Evolutionary conservation across 1,140 invertebrate genomes (phyloP).

Genomic region (Drosophila nigrodunni): DNA sequence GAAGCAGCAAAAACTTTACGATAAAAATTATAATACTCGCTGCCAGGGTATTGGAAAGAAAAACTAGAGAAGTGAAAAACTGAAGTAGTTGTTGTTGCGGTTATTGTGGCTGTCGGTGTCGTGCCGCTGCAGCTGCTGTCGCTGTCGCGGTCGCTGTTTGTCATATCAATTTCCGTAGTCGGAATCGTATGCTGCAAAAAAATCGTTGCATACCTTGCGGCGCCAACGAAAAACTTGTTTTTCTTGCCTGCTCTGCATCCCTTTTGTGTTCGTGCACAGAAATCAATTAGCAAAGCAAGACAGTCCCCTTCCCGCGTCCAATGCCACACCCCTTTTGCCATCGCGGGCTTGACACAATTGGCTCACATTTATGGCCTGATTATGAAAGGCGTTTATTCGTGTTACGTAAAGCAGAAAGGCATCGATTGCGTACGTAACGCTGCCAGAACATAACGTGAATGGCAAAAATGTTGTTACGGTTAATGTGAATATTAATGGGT

Average conservation of each 20-base stretch:
- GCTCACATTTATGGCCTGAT: slow-evolving; percentile 45
- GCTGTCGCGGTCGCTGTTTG: slow-evolving; percentile 4
- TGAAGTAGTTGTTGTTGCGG: slow-evolving; percentile 1
- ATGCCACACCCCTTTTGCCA: not conserved
- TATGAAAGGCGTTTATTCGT: slow-evolving; percentile 34
- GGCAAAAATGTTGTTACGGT: slow-evolving; percentile 29
- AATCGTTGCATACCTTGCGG: slow-evolving; percentile 42
- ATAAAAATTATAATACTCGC: not conserved
- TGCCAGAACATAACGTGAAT: slow-evolving; percentile 18
- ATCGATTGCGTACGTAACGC: slow-evolving; percentile 18
- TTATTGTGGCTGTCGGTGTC: not conserved
- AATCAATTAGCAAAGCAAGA: slow-evolving; percentile 40
- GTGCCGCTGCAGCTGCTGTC: not conserved
- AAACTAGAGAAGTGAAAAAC: not conserved
- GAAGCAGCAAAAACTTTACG: too few species aligned
- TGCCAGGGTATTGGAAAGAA: not conserved
- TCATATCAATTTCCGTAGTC: slow-evolving; percentile 39
- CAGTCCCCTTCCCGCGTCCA: too few species aligned
- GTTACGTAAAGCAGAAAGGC: slow-evolving; percentile 22
- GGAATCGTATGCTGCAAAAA: slow-evolving; percentile 9
- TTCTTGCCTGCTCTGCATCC: slow-evolving; percentile 6
- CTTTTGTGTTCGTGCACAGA: slow-evolving; percentile 19
- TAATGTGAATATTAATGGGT: slow-evolving; percentile 33
- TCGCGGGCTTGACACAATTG: slow-evolving; percentile 19
- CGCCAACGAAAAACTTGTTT: slow-evolving; percentile 37